Evolutionary conservation across 1,140 invertebrate species (phyloP), one percentile per base, ranked within the genome.

Genomic region (Anastatus disparis): DNA sequence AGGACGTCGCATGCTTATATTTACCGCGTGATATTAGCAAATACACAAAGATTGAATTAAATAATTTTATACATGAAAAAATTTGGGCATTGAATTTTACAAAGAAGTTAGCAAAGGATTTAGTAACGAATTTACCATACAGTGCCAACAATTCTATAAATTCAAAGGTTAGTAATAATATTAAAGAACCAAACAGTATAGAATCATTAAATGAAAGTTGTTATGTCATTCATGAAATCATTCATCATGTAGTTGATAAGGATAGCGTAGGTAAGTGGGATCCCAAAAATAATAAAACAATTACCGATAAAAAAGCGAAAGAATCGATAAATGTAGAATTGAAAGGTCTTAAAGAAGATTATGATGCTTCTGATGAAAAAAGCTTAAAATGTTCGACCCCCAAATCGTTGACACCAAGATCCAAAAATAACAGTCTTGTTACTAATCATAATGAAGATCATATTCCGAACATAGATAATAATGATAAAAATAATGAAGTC

Each of bases 241-340:
- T 86, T 13, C 79, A 83, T 59, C 82, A 81, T 38, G 52, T 86
- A 35, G 62, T 84, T 13, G 75, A 82, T 35, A 74, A 59, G 1
- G 55, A 62, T 24, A 24, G 10, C 22, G 29, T 67, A 48, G 66
- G 42, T 69, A 53, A 31, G 24, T 61, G 2, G 9, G 50, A 59
- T 46, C 17, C 12, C 15, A 62, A 75, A 31, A 35, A 2, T 10
- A 20, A 75, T 74, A 73, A 55, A 72, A 53, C 46, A 48, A 64
- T 70, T 38, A 76, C 56, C 17, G 67, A 44, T 70, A 79, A 72
- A 44, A 55, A 76, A 73, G 71, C 40, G 0, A 82, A 83, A 63
- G 78, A 82, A 46, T 66, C 40, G 15, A 50, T 69, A 1, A 81
- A 81, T 61, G 74, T 61, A 10, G 77, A 77, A 65, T 66, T 78